phyloP scores from a whole-genome alignment of 2,888 invertebrate genomes.

The Sphaerophoria rueppellii region DNA sequence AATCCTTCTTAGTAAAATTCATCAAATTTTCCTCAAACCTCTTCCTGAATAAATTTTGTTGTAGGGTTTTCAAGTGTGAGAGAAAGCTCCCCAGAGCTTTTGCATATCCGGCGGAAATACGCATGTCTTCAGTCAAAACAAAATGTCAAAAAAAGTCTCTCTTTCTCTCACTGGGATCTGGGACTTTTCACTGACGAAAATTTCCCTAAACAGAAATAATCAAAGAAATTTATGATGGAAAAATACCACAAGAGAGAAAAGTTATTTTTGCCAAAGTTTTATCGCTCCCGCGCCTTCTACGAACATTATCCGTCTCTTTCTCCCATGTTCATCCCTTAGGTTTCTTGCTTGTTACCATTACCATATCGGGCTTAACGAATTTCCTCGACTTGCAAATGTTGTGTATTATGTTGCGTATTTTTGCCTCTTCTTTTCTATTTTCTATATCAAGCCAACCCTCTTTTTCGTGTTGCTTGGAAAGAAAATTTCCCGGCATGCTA shows the following conservation, averaged over 20 bases:
- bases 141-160: conserved; percentile 65
- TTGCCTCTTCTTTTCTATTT: conserved; percentile 9
- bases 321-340: conserved; percentile 50
- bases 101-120: neutral
- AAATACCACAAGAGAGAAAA: conserved; percentile 16
- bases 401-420: conserved; percentile 57
- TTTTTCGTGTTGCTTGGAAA: neutral
- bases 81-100: conserved; percentile 18
- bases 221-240: conserved; percentile 8
- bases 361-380: conserved; percentile 29
- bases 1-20: conserved; percentile 24
- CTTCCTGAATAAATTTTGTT: neutral
- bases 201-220: conserved; percentile 64
- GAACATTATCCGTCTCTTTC: conserved; percentile 33
- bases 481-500: conserved; percentile 66
- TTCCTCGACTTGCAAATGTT: conserved; percentile 41
- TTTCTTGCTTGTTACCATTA: conserved; percentile 23
- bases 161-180: neutral
- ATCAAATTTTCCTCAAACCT: conserved; percentile 5
- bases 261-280: neutral
- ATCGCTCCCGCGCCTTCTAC: conserved; percentile 18
- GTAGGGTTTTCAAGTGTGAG: conserved; percentile 7
- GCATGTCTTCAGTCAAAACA: conserved; percentile 34
- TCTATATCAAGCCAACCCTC: conserved; percentile 44
- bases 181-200: conserved; percentile 47